A percentile compares a stretch with the other conserved stretches of the same genome.
Conservation (phyloP, 2,797 vertebrate species). For the Chelon labrosus region DNA sequence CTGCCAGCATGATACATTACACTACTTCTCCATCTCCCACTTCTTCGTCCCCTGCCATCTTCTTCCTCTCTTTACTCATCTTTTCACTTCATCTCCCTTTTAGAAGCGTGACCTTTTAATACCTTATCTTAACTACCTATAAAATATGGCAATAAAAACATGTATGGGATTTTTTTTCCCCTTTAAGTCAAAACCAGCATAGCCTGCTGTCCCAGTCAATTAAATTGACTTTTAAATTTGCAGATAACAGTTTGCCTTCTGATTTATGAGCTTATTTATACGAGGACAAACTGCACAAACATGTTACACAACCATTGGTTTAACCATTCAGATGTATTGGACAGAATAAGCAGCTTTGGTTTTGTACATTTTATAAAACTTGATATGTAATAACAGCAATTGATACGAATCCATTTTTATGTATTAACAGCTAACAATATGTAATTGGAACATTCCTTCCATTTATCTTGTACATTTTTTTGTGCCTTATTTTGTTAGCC, state of each 20-base stretch:
- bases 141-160: slow-evolving; percentile 57
- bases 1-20: slow-evolving; percentile 81
- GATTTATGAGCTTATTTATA: slow-evolving; percentile 22
- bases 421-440: not conserved
- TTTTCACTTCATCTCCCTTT: slow-evolving; percentile 59
- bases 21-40: slow-evolving; percentile 59
- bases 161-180: slow-evolving; percentile 42
- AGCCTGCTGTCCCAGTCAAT: slow-evolving; percentile 57
- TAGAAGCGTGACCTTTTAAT: slow-evolving; percentile 62
- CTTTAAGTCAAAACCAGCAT: slow-evolving; percentile 51
- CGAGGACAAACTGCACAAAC: not conserved
- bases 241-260: slow-evolving; percentile 13
- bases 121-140: slow-evolving; percentile 58
- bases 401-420: slow-evolving; percentile 12
- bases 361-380: slow-evolving; percentile 7
- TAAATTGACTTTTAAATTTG: slow-evolving; percentile 44
- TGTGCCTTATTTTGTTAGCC: not conserved
- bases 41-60: slow-evolving; percentile 23
- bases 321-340: slow-evolving; percentile 3
- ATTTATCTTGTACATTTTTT: slow-evolving; percentile 12
- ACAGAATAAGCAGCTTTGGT: slow-evolving; percentile 9
- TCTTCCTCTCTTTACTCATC: slow-evolving; percentile 5
- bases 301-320: too few relatives aligned
- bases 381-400: slow-evolving; percentile 18
- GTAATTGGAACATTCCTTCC: slow-evolving; percentile 21